Base-by-base conservation (phyloP, 92 coral and sea anemone genomes). In the Anthopleura xanthogrammica region DNA sequence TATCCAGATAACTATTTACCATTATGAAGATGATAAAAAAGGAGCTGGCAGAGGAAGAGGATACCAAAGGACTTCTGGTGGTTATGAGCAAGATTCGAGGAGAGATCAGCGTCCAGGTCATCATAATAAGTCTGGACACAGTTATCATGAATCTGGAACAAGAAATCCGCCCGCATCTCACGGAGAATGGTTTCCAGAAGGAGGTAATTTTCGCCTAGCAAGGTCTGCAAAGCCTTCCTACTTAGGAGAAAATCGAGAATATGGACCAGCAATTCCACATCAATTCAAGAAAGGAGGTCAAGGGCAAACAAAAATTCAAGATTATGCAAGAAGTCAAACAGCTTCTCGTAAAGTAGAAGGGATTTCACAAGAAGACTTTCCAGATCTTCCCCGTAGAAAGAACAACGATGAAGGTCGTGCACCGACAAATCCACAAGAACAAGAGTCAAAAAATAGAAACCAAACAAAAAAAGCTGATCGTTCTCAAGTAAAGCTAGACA, bases 1-100 rank as follows among this genome's bases (percentile, higher is more conserved):
- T 81, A 75, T 94, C 52, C 65, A 81, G 23, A 72, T 94, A 42
- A 95, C 93, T 19, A 87, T 94, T 9, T 95, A 95, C 71, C 78
- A 89, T 39, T 68, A 41, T 52, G 84, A 81, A 4, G 77, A 66
- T 16, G 29, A 50, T n/a, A n/a, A 68, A 16, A 52, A 55, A 5
- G 41, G 14, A 8, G 39, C 19, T 8, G 50, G 50, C 50, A 75
- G 43, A 12, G 78, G 24, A 75, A 60, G 54, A 79, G 29, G 39
- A 3, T n/a, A 65, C 9, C 54, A 65, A 68, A 62, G 11, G 11
- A n/a, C 5, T 6, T 8, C 11, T 62, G 70, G 29, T 62, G 29
- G 24, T 20, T 2, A 20, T 20, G 70, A 20, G 29, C 11, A 62
- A 20, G 39, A 20, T 1, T 5, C 12, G 39, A 0, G 11, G 12